A percentile compares a stretch with the other conserved stretches of the same genome.
phyloP scores from a whole-genome alignment of 2,113 vertebrate species.

The Serinus canaria region DNA sequence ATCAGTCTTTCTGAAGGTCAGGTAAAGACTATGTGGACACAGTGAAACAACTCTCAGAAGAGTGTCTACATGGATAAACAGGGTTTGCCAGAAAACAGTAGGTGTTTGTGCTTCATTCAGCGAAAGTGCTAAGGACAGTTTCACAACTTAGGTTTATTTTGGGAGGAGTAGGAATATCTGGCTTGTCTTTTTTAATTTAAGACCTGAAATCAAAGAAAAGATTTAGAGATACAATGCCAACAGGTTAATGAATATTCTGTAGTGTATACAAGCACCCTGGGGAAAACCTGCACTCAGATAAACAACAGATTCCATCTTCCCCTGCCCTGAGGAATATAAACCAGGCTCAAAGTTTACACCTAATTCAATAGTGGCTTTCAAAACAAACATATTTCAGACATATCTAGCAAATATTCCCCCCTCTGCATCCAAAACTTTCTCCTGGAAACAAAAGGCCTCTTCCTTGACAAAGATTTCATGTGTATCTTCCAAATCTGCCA shows the following conservation, averaged over 20 bases:
- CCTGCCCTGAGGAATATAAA: background rate
- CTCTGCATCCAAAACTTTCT: background rate
- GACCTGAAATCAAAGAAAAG: background rate
- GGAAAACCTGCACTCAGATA: background rate
- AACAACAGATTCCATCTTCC: background rate
- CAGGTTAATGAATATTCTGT: background rate
- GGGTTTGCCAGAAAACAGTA: background rate
- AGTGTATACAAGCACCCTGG: background rate
- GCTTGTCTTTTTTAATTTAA: background rate
- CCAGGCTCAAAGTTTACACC: background rate
- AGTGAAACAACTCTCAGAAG: background rate
- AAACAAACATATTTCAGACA: slow-evolving; percentile 5
- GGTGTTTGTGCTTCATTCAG: background rate
- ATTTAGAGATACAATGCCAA: background rate
- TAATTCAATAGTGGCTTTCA: background rate
- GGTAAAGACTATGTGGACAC: background rate
- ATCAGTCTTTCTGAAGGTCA: background rate
- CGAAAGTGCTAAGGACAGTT: background rate
- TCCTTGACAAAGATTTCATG: background rate
- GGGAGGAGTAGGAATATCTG: background rate
- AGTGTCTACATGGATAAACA: background rate
- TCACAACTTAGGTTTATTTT: background rate
- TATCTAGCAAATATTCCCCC: background rate
- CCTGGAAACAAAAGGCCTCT: background rate
- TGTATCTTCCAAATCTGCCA: background rate